Base-by-base conservation (phyloP, 1,140 invertebrate genomes). In the Acarapis woodi region DNA sequence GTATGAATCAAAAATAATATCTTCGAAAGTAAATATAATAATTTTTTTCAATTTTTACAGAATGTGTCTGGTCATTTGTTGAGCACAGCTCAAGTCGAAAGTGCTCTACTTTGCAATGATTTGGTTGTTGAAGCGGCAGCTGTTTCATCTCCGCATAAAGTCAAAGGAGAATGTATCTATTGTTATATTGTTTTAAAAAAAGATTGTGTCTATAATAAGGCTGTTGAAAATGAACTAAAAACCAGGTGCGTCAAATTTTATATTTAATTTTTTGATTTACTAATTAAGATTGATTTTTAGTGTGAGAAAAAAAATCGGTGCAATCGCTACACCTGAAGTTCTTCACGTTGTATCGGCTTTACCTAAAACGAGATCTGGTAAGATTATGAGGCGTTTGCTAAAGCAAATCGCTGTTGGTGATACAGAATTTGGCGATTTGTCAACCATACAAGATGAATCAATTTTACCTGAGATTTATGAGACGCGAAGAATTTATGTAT, bases 31-130 rank as follows among this genome's bases (percentile, higher is more conserved):
- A n/a, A n/a, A n/a, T n/a, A n/a, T n/a, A n/a, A n/a, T n/a, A n/a
- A n/a, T n/a, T n/a, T n/a, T n/a, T n/a, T n/a, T n/a, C n/a, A n/a
- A n/a, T n/a, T n/a, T n/a, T n/a, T n/a, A n/a, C 58, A 96, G 34
- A 96, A 97, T 55, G 85, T 96, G 1, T 90, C 82, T 2, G 88
- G 88, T 0, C 88, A 97, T 60, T 57, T 96, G 15, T 73, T 97
- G 64, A 88, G 80, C 37, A 97, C 90, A 0, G 78, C 88, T 0
- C 80, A 96, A 47, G 63, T 67, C 14, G 87, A 96, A 58, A 74
- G 75, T 10, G 75, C 82, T 4, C 60, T 96, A 3, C 70, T 78
- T 0, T 77, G 77, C 48, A 77, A 87, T 50, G 51, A 57, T 3
- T 61, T 63, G 12, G 73, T 96, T 0, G 68, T 80, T 0, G 88